Evolutionary conservation across 1,140 invertebrate species (phyloP).

Genomic region (Euschistus heros): DNA sequence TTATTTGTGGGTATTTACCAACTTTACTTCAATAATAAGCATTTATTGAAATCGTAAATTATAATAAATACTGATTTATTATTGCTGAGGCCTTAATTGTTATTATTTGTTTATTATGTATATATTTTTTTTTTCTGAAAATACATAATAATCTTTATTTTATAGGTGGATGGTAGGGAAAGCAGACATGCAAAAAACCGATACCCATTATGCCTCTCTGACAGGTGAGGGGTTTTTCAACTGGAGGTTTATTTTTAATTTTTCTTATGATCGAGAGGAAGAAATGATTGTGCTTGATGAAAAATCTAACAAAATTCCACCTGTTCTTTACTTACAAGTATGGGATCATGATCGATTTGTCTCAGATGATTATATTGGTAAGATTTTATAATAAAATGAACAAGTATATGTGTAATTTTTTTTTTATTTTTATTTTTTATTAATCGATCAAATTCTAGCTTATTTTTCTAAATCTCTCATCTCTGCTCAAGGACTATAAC

Average conservation of each 20-base stretch:
- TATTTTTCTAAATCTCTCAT: background rate
- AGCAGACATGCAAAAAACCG: constrained; percentile 62
- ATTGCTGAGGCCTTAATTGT: too few relatives aligned
- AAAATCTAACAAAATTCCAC: constrained; percentile 37
- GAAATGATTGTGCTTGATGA: constrained; percentile 50
- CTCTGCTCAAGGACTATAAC: too few relatives aligned
- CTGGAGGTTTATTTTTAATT: constrained; percentile 78
- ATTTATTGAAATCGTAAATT: too few relatives aligned
- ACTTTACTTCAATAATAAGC: too few relatives aligned
- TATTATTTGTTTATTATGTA: background rate
- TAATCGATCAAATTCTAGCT: background rate
- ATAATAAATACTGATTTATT: too few relatives aligned
- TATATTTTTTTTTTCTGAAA: background rate
- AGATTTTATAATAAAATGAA: background rate
- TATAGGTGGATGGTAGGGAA: constrained; percentile 61
- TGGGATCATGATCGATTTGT: constrained; percentile 68
- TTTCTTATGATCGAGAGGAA: constrained; percentile 67
- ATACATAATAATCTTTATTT: too few relatives aligned
- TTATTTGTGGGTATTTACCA: too few relatives aligned
- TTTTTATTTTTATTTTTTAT: background rate
- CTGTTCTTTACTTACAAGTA: constrained; percentile 39
- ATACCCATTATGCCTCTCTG: constrained; percentile 68
- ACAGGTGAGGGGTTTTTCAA: constrained; percentile 80
- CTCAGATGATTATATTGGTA: constrained; percentile 69
- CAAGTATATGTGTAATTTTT: background rate